phyloP scores from a whole-genome alignment of 2,113 vertebrate species.

The Cyanocitta stelleri region DNA sequence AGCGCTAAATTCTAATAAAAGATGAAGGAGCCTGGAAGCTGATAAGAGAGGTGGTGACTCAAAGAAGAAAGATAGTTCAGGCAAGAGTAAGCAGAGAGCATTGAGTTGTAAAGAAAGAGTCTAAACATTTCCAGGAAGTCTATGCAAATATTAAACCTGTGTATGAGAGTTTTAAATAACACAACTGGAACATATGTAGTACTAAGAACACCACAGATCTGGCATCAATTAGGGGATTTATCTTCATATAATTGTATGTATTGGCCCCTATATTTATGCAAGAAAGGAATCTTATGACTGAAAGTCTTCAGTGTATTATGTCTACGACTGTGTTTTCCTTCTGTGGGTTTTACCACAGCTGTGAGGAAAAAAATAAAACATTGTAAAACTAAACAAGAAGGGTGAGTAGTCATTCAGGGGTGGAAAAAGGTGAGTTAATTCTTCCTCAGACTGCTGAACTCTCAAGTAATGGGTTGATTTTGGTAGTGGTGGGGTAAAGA shows the following conservation, averaged over 20 bases:
- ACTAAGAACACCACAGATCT: not conserved
- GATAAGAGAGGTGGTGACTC: not conserved
- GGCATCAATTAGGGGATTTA: not conserved
- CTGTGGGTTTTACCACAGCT: not conserved
- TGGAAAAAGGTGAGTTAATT: not conserved
- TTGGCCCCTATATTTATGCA: not conserved
- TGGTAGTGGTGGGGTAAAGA: not conserved
- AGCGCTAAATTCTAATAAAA: conserved; percentile 2
- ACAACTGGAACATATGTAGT: not conserved
- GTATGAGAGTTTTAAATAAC: not conserved
- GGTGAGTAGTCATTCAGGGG: not conserved
- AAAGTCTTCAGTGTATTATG: not conserved
- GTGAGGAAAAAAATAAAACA: not conserved
- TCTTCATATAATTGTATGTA: not conserved
- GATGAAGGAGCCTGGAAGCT: not conserved
- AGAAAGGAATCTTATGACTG: not conserved
- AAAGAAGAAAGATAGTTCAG: not conserved
- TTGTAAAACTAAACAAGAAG: not conserved
- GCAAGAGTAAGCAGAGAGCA: not conserved
- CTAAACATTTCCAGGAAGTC: not conserved
- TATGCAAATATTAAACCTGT: not conserved
- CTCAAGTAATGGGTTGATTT: not conserved
- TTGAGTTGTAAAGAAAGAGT: not conserved
- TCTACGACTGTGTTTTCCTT: not conserved
- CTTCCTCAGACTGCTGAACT: not conserved